Conservation (phyloP, 1,140 invertebrate species). For the Zeugodacus cucurbitae region DNA sequence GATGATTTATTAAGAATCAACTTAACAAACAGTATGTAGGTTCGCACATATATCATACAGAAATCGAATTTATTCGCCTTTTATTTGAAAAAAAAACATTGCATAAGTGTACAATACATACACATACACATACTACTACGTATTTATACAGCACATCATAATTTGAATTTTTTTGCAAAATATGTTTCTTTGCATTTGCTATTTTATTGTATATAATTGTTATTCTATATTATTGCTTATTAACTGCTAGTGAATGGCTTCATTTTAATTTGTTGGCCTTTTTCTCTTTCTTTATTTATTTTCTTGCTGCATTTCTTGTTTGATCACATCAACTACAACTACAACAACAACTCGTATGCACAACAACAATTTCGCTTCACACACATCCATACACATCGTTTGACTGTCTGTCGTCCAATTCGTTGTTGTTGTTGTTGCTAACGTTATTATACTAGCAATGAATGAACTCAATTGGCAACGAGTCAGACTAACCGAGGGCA, state of each 20-base stretch:
- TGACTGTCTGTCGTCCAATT: background rate
- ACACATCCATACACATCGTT: conserved; percentile 8
- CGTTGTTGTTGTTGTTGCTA: background rate
- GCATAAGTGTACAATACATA: background rate
- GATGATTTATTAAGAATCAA: too few species aligned
- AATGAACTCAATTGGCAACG: conserved; percentile 33
- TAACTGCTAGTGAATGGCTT: conserved; percentile 7
- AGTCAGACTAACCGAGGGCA: conserved; percentile 7
- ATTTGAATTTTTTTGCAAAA: background rate
- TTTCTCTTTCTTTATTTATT: conserved; percentile 32
- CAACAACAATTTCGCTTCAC: background rate
- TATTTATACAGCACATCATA: background rate
- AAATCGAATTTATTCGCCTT: background rate
- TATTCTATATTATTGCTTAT: background rate
- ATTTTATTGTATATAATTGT: background rate
- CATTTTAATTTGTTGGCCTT: conserved; percentile 12
- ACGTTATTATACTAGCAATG: background rate
- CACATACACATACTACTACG: background rate
- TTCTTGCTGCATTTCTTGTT: conserved; percentile 1
- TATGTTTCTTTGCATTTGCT: conserved; percentile 4
- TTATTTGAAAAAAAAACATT: background rate
- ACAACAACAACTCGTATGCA: background rate
- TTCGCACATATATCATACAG: too few species aligned
- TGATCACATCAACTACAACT: background rate
- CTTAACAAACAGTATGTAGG: too few species aligned